Evolutionary conservation across 2,113 vertebrate species (phyloP).

Genomic region (Lethenteron reissneri): DNA sequence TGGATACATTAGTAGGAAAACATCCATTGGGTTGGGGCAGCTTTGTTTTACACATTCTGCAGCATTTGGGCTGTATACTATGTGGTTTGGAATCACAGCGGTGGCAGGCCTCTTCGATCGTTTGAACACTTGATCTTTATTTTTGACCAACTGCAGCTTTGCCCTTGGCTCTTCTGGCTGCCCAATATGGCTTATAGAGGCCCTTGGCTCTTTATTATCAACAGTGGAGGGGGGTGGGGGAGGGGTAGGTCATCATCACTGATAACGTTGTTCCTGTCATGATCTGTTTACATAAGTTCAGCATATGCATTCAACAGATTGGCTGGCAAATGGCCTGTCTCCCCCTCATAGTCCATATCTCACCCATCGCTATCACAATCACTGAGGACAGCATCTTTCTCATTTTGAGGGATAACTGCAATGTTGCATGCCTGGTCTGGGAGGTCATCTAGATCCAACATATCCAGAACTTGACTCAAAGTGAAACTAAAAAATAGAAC

Average conservation of each 20-base stretch:
- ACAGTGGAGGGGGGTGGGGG: neutral
- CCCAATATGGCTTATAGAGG: neutral
- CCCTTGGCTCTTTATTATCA: neutral
- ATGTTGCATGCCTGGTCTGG: neutral
- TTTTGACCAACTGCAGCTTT: too few species aligned
- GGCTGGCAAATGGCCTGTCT: constrained; percentile 1
- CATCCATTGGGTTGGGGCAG: neutral
- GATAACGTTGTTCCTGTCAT: neutral
- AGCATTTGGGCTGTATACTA: neutral
- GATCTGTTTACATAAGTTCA: neutral
- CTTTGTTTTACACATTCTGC: neutral
- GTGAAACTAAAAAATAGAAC: neutral
- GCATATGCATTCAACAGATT: constrained; percentile 3
- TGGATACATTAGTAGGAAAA: constrained; percentile 2
- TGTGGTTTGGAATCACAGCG: neutral
- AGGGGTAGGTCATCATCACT: neutral
- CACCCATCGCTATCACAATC: constrained; percentile 4
- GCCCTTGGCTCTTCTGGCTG: neutral
- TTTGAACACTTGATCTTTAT: too few species aligned
- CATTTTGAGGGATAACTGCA: neutral
- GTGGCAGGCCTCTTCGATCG: neutral
- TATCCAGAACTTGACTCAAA: constrained; percentile 6
- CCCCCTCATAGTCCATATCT: constrained; percentile 5
- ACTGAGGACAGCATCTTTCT: neutral
- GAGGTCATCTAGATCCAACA: neutral